Evolutionary conservation across 2,797 vertebrate species (phyloP), one percentile per base, ranked within the genome.

Genomic region (Danio albolineatus): DNA sequence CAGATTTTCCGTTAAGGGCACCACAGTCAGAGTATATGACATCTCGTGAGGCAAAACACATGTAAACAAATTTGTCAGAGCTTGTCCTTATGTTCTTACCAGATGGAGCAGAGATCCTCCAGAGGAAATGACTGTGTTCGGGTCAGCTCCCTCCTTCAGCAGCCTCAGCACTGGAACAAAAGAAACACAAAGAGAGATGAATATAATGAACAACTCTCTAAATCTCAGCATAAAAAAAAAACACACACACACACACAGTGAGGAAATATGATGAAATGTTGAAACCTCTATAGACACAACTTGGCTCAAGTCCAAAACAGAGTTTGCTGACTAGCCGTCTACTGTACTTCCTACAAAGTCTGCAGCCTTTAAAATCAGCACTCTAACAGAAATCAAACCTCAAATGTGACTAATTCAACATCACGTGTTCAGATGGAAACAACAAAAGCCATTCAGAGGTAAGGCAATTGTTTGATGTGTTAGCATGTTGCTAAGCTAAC

Each of bases 101-200:
- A 98, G 90, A 87, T 99, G 97, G 38, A 99, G 94, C 86, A 99
- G 89, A 44, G 96, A 95, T 74, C 96, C 96, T 88, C 96, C 96
- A 10, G 96, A 97, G 49, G 94, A 93, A 80, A 91, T 86, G 1
- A 87, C 76, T 4, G 86, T 89, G 69, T 95, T 95, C 79, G 90
- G 94, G 82, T 98, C 95, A 0, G 91, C 93, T 82, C 96, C 96
- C 73, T 97, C 96, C 88, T 98, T 96, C 87, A 99, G 87, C 48
- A 98, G 94, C 73, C 91, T 92, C 79, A 99, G 88, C 74, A 95
- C 97, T 99, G 93, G 38, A 95, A 87, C 48, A 75, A 62, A 39
- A 84, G 5, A 28, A 28, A 73, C 38, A 83, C 54, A 85, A 46
- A 65, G 53, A 48, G 1, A 14, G 16, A 57, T 66, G 69, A 39